phyloP scores from a whole-genome alignment of 1,140 invertebrate species.

The Amphibalanus amphitrite region DNA sequence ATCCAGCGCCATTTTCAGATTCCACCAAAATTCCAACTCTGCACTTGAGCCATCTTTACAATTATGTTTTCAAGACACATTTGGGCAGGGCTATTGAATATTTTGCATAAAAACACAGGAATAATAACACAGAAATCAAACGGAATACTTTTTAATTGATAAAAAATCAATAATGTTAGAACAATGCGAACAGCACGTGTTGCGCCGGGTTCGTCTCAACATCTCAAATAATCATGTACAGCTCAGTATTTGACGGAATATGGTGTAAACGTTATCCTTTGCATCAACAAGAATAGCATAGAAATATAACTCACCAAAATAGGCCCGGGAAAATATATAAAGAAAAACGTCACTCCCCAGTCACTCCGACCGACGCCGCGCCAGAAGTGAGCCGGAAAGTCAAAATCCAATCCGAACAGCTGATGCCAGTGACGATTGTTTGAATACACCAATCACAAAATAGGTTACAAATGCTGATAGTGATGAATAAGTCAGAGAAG shows the following conservation, averaged over 20 bases:
- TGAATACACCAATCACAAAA: neutral
- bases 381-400: neutral
- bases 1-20: too few relatives aligned
- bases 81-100: neutral
- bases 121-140: neutral
- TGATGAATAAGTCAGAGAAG: too few relatives aligned
- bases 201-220: neutral
- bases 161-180: neutral
- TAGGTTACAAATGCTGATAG: neutral
- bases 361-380: neutral
- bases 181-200: neutral
- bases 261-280: neutral
- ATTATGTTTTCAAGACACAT: neutral
- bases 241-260: neutral
- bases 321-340: neutral
- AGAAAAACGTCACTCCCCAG: neutral
- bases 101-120: neutral
- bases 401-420: neutral
- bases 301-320: neutral
- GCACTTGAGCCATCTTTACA: too few relatives aligned
- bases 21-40: constrained; percentile 1
- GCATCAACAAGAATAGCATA: neutral
- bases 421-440: neutral
- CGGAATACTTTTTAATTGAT: neutral
- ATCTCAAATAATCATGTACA: neutral